phyloP scores from a whole-genome alignment of 2,888 invertebrate genomes.

The Nemoura dubitans region DNA sequence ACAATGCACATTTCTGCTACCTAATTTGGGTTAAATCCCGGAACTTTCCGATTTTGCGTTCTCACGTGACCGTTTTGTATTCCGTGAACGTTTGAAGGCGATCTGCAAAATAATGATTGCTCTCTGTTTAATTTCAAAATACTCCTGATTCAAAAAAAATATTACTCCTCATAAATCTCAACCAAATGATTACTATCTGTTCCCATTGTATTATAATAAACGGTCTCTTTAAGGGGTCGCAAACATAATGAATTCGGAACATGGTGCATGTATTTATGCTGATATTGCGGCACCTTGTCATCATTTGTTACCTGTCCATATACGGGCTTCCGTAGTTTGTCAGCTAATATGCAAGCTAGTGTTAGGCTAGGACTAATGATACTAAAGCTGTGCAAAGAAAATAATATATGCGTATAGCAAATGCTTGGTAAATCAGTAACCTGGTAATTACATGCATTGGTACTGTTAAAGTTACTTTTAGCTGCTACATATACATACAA shows the following conservation, averaged over 20 bases:
- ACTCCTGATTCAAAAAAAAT: neutral
- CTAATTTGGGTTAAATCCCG: too few relatives aligned
- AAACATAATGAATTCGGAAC: neutral
- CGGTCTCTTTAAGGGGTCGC: neutral
- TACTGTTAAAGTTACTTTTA: neutral
- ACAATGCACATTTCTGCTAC: too few relatives aligned
- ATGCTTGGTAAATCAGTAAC: neutral
- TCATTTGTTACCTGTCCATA: neutral
- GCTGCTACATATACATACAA: neutral
- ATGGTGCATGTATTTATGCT: neutral
- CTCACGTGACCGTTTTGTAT: neutral
- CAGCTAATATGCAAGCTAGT: neutral
- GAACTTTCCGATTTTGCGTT: neutral
- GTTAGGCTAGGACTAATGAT: neutral
- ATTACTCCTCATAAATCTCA: neutral
- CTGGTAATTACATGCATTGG: neutral
- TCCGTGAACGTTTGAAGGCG: neutral
- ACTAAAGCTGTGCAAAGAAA: too few relatives aligned
- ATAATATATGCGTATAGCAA: neutral
- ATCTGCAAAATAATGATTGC: neutral
- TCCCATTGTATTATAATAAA: neutral
- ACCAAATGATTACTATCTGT: neutral
- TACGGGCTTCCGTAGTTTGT: neutral
- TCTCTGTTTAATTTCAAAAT: neutral
- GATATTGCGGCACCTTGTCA: too few relatives aligned